Percentiles rank a stretch among this genome's conserved stretches.
These are phyloP conservation scores for Mythimna pallens DNA, from an alignment of 2,888 invertebrate species.

Conservation along the genomic window DNA sequence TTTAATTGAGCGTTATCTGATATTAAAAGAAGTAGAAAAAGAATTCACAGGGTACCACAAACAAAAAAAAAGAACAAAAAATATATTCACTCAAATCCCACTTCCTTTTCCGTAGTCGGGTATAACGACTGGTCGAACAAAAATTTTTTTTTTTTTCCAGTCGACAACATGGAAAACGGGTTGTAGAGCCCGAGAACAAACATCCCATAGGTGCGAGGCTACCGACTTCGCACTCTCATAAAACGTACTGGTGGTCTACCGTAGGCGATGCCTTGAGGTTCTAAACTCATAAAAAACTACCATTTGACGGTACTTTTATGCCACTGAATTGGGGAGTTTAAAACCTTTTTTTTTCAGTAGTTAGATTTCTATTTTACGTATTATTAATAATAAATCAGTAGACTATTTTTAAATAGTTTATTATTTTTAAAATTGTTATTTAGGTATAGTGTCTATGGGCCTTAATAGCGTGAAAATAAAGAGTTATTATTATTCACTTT, in stretches of 20 bases:
- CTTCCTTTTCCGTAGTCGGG: too few species aligned
- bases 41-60: too few species aligned
- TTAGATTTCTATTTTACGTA: not conserved
- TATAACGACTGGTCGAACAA: not conserved
- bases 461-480: too few species aligned
- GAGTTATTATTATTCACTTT: too few species aligned
- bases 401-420: too few species aligned
- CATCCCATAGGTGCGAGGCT: conserved; percentile 73
- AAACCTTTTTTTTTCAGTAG: not conserved
- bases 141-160: conserved; percentile 24
- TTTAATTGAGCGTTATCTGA: too few species aligned
- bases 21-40: too few species aligned
- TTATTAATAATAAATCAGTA: too few species aligned
- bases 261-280: conserved; percentile 40
- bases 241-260: conserved; percentile 77
- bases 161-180: conserved; percentile 49
- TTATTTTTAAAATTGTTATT: too few species aligned
- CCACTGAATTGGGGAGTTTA: conserved; percentile 27
- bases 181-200: conserved; percentile 43
- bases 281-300: conserved; percentile 54
- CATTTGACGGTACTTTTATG: conserved; percentile 40
- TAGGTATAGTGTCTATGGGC: too few species aligned
- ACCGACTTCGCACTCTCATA: conserved; percentile 80
- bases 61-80: not conserved
- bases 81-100: not conserved